Percentiles rank a stretch among this genome's conserved stretches.
These are phyloP conservation scores for Chironomus tepperi DNA, from an alignment of 1,140 invertebrate species.

Conservation along the genomic window DNA sequence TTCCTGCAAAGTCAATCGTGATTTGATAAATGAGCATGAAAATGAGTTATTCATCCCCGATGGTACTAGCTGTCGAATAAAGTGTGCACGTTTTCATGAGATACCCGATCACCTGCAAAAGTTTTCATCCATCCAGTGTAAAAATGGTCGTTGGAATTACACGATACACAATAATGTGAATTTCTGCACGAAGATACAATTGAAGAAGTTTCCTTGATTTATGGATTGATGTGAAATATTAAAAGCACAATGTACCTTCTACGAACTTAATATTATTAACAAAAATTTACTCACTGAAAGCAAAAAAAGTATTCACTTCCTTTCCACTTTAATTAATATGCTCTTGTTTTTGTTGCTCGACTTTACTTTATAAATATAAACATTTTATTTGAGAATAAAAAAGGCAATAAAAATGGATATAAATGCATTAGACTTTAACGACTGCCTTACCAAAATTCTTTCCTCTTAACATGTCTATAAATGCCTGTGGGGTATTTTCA, in stretches of 20 bases:
- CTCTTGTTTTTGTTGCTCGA: not conserved
- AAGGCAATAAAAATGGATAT: not conserved
- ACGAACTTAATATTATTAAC: not conserved
- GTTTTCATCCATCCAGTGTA: not conserved
- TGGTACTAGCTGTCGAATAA: not conserved
- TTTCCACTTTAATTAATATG: not conserved
- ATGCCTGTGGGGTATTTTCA: constrained; percentile 57
- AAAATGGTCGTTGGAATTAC: constrained; percentile 22
- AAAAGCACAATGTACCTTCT: constrained; percentile 29
- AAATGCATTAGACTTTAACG: constrained; percentile 43
- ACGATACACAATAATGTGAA: not conserved
- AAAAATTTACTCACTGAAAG: constrained; percentile 26
- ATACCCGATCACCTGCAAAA: not conserved
- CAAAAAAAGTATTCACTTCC: not conserved
- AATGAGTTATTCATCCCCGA: constrained; percentile 3
- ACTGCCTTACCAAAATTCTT: constrained; percentile 56
- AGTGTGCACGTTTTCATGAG: not conserved
- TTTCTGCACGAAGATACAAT: constrained; percentile 2
- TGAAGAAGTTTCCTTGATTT: not conserved
- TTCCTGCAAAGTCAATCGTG: not conserved
- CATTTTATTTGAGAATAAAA: not conserved
- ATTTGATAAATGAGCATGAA: constrained; percentile 10
- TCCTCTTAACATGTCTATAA: constrained; percentile 50
- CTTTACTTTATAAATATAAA: not conserved
- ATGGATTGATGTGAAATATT: not conserved